phyloP scores from a whole-genome alignment of 2,797 vertebrate genomes.

The Crax fasciolata region DNA sequence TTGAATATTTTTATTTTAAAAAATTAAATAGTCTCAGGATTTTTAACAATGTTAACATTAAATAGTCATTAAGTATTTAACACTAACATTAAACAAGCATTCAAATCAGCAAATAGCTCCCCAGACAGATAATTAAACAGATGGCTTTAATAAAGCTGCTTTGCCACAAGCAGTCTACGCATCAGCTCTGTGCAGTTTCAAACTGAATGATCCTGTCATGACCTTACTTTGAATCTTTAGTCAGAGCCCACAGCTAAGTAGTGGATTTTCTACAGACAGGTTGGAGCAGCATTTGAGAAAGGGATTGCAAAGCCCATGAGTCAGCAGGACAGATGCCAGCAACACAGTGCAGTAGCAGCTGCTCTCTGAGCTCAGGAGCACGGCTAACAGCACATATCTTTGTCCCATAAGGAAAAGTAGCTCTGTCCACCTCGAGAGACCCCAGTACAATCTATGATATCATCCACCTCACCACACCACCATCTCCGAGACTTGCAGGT shows the following conservation, averaged over 20 bases:
- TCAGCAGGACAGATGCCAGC: too few species aligned
- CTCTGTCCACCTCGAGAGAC: neutral
- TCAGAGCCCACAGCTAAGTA: neutral
- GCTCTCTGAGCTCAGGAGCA: neutral
- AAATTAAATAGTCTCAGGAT: neutral
- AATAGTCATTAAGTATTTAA: neutral
- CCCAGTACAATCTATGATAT: neutral
- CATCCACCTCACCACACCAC: neutral
- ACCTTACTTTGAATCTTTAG: neutral
- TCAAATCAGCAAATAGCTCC: neutral
- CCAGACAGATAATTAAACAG: neutral
- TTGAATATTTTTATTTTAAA: neutral
- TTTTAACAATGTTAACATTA: neutral
- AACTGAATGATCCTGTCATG: neutral
- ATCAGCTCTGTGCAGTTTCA: neutral
- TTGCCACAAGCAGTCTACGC: neutral
- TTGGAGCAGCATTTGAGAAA: neutral
- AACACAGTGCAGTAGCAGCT: neutral
- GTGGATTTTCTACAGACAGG: neutral
- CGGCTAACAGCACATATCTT: neutral
- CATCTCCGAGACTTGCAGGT: fast-evolving
- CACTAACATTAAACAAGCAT: neutral
- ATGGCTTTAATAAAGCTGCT: neutral
- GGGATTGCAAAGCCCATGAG: neutral
- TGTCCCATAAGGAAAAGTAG: neutral